Base-by-base conservation (phyloP, 2,888 invertebrate species). In the Eudasyphora cyanicolor region DNA sequence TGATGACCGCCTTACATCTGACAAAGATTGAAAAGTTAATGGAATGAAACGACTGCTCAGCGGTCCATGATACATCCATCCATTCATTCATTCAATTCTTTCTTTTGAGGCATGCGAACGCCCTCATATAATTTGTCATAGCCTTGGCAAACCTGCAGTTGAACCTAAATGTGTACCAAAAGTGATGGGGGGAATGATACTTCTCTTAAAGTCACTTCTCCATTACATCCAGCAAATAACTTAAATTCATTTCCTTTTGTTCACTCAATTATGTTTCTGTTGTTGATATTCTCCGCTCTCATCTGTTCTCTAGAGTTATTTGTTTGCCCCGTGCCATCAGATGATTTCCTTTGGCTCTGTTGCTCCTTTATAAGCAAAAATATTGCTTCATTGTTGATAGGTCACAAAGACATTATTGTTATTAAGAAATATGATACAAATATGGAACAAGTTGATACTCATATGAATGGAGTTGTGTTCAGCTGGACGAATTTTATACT, bases 371-470 rank as follows among this genome's bases (percentile, higher is more conserved):
- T n/a, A 5, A 45, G n/a, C 5, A 45, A 45, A 12, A 45, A 5
- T 21, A 21, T 49, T 49, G 17, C 6, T 51, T 51, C 21, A n/a
- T n/a, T 51, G 21, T 51, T 51, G 51, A 51, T 51, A 51, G 51
- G 51, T 51, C 51, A 51, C 51, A 51, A n/a, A n/a, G 51, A 51
- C 51, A 21, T 8, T n/a, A n/a, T n/a, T 51, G 21, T 51, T 51
- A 21, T 21, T 51, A 51, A 21, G 51, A 51, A 21, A 51, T 51
- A 21, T 51, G 51, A 51, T 51, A 51, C 51, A 51, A 51, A 51
- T 51, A 51, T 21, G 21, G 21, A 51, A 21, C 2, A 51, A 51
- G 17, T 49, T 5, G 6, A 35, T 35, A 35, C n/a, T n/a, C n/a
- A n/a, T n/a, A n/a, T n/a, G n/a, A n/a, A n/a, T n/a, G n/a, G n/a